These are phyloP conservation scores for Drosophila parvula DNA, from an alignment of 1,140 invertebrate genomes.

Conservation along the genomic window DNA sequence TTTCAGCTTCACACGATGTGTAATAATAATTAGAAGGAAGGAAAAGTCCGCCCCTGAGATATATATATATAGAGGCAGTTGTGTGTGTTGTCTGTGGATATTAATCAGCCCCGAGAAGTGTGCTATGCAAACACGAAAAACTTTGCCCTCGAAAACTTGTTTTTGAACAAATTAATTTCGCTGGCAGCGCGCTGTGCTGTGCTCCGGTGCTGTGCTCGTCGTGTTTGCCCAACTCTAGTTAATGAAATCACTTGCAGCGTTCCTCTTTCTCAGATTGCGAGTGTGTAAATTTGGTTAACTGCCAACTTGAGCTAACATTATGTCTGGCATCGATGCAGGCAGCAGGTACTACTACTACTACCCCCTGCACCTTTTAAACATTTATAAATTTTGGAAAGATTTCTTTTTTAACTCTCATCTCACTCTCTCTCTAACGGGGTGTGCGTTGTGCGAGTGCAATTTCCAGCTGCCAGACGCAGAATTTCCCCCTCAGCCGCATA, in stretches of 20 bases:
- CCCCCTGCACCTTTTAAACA: constrained; percentile 33
- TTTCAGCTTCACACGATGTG: constrained; percentile 18
- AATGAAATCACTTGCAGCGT: constrained; percentile 79
- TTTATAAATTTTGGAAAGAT: constrained; percentile 38
- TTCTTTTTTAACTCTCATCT: constrained; percentile 20
- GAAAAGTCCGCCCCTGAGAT: background rate
- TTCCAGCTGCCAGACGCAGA: constrained; percentile 74
- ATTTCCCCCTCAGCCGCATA: constrained; percentile 46
- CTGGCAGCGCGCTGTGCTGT: constrained; percentile 10
- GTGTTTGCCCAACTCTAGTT: constrained; percentile 77
- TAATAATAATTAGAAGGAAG: constrained; percentile 58
- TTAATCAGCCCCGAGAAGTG: constrained; percentile 64
- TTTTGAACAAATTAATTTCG: constrained; percentile 82
- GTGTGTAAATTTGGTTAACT: constrained; percentile 75
- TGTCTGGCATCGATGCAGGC: constrained; percentile 61
- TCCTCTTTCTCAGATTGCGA: constrained; percentile 57
- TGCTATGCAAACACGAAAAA: constrained; percentile 53
- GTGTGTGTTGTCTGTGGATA: constrained; percentile 31
- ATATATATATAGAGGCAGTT: constrained; percentile 28
- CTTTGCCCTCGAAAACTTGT: constrained; percentile 76
- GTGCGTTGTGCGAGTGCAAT: constrained; percentile 60
- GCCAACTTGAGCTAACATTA: constrained; percentile 69
- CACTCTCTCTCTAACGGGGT: constrained; percentile 3
- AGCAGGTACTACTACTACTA: background rate
- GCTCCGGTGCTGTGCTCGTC: background rate